Evolutionary conservation across 2,888 invertebrate genomes (phyloP), one percentile per base, ranked within the genome.

Genomic region (Cheilosia soror): DNA sequence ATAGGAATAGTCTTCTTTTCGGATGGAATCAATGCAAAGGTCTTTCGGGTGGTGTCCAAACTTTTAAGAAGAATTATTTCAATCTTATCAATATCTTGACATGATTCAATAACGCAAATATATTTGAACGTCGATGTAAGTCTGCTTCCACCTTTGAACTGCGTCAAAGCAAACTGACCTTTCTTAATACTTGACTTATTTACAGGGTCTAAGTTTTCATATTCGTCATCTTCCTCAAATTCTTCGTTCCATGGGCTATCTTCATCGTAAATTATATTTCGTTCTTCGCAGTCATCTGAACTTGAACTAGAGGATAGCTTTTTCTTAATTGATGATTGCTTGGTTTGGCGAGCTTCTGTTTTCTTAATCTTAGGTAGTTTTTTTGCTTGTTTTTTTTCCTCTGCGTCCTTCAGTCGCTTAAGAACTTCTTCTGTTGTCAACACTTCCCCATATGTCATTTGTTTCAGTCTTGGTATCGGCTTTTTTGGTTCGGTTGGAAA

Each of bases 41-140:
- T 71, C 49, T 27, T 58, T 58, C 25, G 47, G 27, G 40, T 40
- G 20, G 42, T 72, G 42, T 62, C 62, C 42, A 62, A 40, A 62
- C 72, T 62, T 53, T 62, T 72, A 7, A 62, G 53, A 20, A 62
- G 53, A 40, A 51, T 31, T 33, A 72, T 42, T 62, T 62, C 42
- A 72, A 72, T 72, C 62, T 62, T 42, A 4, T 42, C 33, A 49
- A 37, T 71, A 42, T 72, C 53, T 53, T 6, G 25, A 62, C 13
- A 1, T n/a, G 63, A 51, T 42, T 72, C 62, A 13, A 72, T 42
- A 62, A 62, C 42, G 40, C 60, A 72, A 60, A 72, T 60, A 60
- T 72, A 51, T 62, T 31, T 51, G 51, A 60, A 53, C 11, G 27
- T 29, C 20, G 42, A 27, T 20, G 53, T 29, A 53, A 72, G 53